A percentile compares a stretch with the other conserved stretches of the same genome.
Conservation (phyloP, 2,113 vertebrate genomes). For the Sorex araneus region DNA sequence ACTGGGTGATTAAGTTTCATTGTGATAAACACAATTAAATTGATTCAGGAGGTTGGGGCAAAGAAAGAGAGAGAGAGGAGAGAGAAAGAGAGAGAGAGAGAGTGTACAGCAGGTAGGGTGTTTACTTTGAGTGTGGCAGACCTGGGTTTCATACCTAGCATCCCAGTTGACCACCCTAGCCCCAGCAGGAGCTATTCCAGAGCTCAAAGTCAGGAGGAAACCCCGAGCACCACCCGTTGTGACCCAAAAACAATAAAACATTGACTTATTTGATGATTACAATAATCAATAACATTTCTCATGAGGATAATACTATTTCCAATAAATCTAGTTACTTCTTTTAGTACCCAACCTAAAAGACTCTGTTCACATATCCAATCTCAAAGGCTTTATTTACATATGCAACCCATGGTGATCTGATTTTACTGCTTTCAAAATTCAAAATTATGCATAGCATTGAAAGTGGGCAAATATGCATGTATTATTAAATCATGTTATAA, state of each 20-base stretch:
- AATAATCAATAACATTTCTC: conserved; percentile 24
- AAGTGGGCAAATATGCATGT: no score
- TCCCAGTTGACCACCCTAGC: no score
- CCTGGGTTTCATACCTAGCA: no score
- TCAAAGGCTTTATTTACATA: neutral
- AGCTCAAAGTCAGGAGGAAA: no score
- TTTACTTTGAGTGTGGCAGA: no score
- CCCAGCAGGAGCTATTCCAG: no score
- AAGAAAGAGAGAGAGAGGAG: no score
- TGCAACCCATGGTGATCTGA: neutral
- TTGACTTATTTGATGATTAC: conserved; percentile 21
- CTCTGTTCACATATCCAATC: neutral
- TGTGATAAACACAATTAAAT: conserved; percentile 37
- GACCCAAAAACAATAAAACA: no score
- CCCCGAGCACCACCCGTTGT: no score
- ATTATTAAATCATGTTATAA: neutral
- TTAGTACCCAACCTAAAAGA: neutral
- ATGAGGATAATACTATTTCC: conserved; percentile 4
- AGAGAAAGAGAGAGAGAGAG: no score
- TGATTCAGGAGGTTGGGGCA: neutral
- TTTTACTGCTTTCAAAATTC: neutral
- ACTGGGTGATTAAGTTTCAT: conserved; percentile 21
- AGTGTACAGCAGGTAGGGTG: no score
- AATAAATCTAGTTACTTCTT: conserved; percentile 20
- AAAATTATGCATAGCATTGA: no score